Evolutionary conservation across 2,888 invertebrate genomes (phyloP).

Genomic region (Ctenicera cuprea): DNA sequence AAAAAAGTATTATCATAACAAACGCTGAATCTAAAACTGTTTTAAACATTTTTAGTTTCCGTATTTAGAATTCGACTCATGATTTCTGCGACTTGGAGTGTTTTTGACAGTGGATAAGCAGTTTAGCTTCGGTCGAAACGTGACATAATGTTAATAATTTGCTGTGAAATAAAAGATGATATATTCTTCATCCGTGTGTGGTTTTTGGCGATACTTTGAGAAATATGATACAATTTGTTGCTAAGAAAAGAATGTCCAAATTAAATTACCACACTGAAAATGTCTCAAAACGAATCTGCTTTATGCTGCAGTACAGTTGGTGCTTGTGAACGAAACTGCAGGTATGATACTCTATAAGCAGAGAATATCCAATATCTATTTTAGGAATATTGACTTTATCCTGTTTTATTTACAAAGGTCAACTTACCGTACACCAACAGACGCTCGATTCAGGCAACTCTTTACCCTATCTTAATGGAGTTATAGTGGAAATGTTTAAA

Average conservation of each 20-base stretch:
- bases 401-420: conserved; percentile 30
- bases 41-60: background rate
- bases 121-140: conserved; percentile 10
- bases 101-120: conserved; percentile 15
- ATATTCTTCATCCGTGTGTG: background rate
- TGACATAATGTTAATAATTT: conserved; percentile 23
- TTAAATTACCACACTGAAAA: conserved; percentile 1
- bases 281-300: background rate
- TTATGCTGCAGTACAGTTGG: background rate
- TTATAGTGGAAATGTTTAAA: background rate
- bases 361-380: conserved; percentile 30
- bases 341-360: background rate
- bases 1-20: too few species aligned
- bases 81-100: background rate
- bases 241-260: background rate
- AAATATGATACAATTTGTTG: background rate
- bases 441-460: background rate
- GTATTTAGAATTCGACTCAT: conserved; percentile 10
- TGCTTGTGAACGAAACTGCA: conserved; percentile 9
- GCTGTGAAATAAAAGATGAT: conserved; percentile 6
- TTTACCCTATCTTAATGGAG: background rate
- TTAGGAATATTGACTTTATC: conserved; percentile 30
- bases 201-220: background rate
- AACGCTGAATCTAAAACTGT: background rate
- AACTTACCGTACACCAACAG: conserved; percentile 11